Base-by-base conservation (phyloP, 2,113 vertebrate genomes). In the Aythya baeri region DNA sequence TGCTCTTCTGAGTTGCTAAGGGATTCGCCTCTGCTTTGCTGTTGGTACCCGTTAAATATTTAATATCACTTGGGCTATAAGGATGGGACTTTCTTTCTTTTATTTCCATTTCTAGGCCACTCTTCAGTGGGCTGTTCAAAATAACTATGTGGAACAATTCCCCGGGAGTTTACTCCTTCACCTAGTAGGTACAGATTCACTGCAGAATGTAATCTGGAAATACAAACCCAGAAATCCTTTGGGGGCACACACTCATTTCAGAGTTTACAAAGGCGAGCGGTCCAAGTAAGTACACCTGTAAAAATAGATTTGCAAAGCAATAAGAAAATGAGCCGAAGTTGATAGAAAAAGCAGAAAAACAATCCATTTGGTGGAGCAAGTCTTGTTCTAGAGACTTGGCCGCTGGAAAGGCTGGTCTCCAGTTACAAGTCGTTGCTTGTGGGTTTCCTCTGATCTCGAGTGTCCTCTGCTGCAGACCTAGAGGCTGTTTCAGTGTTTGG, bases 61-160 rank as follows among this genome's bases (percentile, higher is more conserved):
- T 95, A 79, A 91, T 94, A 76, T 83, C 4, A 6, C 84, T 82
- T 90, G 86, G 87, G 67, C 95, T 85, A 66, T 95, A 95, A 91
- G 58, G 92, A 59, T 91, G 83, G 93, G 86, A 91, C 92, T 89
- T 92, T 95, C 91, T 61, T 93, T 93, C 79, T 72, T 92, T 96
- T 96, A 92, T 85, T 97, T 96, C 93, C 96, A 80, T 92, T 96
- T 97, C 91, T 88, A 93, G 95, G 95, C 94, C 76, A 80, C 91
- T 97, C 86, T 94, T 95, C 91, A 91, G 26, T 88, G 88, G 95
- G 91, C 88, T 94, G 88, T 96, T 97, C 82, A 94, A 87, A 72
- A 90, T 89, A 97, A 94, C 88, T 76, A 88, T 73, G 38, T 68
- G 92, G 91, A 96, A 91, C 86, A 94, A 54, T 96, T 93, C 50